Evolutionary conservation across 2,888 invertebrate genomes (phyloP), one percentile per base, ranked within the genome.

Genomic region (Leuctra nigra): DNA sequence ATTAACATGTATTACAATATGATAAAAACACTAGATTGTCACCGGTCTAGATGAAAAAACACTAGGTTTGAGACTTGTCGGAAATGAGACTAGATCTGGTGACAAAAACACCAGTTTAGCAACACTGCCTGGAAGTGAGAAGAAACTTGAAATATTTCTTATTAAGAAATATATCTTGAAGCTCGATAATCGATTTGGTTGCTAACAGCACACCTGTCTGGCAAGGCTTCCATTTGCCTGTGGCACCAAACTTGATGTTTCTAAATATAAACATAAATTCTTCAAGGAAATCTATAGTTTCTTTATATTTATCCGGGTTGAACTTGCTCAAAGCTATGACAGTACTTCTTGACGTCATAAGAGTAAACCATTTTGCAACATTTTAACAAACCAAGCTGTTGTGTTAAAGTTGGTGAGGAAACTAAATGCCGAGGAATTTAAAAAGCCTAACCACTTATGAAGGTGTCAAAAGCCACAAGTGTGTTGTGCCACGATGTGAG

Each of bases 301-400:
- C 41, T 7, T 4, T 13, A 41, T 41, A 41, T 13, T 18, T 41
- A 9, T 41, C 20, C 9, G 20, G 41, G 14, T 11, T 47, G 16
- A 29, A 29, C 11, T 29, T 29, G 22, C 53, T 38, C 9, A 53
- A 16, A n/a, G 53, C n/a, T 9, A 53, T 9, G 16, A 11, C 36
- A 18, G 18, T 6, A 35, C 16, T 18, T 18, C 53, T 25, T 22
- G 35, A 63, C 36, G 64, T 63, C 63, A 65, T 64, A 23, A 65
- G 48, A 20, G 29, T 35, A 53, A 64, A 64, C 63, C 64, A 65
- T 41, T 63, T 57, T 47, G 60, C 62, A 9, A 64, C 47, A 24
- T 57, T 56, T 63, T 61, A 9, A 63, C 24, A 56, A 63, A 65
- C 64, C 63, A 65, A 7, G 63, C 64, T 33, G 64, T 63, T 18